Conservation (phyloP, 1,140 invertebrate species). For the Bradysia coprophila region DNA sequence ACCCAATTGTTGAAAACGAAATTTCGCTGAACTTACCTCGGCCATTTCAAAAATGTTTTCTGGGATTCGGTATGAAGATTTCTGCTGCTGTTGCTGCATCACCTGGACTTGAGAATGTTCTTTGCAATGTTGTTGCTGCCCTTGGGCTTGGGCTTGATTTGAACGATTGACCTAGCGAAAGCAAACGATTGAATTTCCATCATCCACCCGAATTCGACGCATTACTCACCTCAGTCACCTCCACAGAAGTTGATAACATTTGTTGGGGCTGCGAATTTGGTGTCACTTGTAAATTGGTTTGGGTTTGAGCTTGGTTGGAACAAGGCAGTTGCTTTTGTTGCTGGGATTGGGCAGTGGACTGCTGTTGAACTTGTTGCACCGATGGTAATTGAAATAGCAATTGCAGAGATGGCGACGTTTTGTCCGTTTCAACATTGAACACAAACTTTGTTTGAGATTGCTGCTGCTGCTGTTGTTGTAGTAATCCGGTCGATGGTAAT, state of each 20-base stretch:
- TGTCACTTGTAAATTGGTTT: constrained; percentile 7
- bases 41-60: no score
- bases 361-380: constrained; percentile 7
- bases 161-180: no score
- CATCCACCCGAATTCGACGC: no score
- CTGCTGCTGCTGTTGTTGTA: constrained; percentile 8
- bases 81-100: constrained; percentile 28
- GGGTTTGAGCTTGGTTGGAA: neutral
- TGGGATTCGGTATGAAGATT: no score
- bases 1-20: no score
- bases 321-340: constrained; percentile 1
- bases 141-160: no score
- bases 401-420: constrained; percentile 19
- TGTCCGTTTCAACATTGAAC: constrained; percentile 20
- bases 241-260: no score
- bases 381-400: constrained; percentile 18
- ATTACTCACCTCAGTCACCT: no score
- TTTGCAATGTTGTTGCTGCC: constrained; percentile 15
- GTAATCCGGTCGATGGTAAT: neutral
- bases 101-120: constrained; percentile 31
- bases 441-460: constrained; percentile 16
- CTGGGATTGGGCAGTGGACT: constrained; percentile 6
- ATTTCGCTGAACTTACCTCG: no score
- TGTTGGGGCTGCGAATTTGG: constrained; percentile 8
- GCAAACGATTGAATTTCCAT: no score